Conservation (phyloP, 1,140 invertebrate genomes). For the Pseudomyrmex gracilis region DNA sequence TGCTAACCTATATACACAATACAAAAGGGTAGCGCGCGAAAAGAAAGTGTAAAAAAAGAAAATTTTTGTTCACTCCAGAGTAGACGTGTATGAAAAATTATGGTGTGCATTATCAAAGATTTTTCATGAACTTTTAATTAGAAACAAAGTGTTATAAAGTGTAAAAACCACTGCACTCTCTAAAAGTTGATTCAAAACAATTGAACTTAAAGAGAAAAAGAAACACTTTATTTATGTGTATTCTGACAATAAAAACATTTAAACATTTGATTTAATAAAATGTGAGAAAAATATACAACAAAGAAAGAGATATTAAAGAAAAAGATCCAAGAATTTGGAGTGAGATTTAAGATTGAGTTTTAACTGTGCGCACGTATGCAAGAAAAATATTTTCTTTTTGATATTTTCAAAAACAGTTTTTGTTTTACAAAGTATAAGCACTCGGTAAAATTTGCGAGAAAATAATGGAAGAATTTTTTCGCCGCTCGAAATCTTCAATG, state of each 20-base stretch:
- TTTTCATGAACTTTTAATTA: neutral
- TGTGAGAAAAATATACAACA: constrained; percentile 1
- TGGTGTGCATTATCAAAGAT: neutral
- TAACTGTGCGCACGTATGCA: constrained; percentile 1
- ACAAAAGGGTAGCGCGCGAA: constrained; percentile 1
- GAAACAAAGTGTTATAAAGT: no score
- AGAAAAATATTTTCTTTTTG: constrained; percentile 35
- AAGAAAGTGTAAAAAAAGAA: constrained; percentile 19
- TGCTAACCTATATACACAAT: constrained; percentile 26
- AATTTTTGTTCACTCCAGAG: neutral
- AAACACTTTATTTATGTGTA: neutral
- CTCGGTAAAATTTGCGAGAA: constrained; percentile 1
- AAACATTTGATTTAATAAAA: neutral
- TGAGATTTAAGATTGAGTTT: neutral
- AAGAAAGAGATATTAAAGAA: constrained; percentile 10
- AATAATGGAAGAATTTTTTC: constrained; percentile 51
- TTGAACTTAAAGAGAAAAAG: constrained; percentile 1
- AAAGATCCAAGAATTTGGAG: neutral
- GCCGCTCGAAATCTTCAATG: constrained; percentile 14
- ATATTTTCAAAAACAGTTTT: constrained; percentile 25
- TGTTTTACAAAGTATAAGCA: constrained; percentile 4
- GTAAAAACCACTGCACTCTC: neutral
- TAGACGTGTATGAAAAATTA: constrained; percentile 14
- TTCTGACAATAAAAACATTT: constrained; percentile 11
- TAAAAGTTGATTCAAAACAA: neutral